Evolutionary conservation across 2,797 vertebrate genomes (phyloP), one percentile per base, ranked within the genome.

Genomic region (Anguilla marmorata): DNA sequence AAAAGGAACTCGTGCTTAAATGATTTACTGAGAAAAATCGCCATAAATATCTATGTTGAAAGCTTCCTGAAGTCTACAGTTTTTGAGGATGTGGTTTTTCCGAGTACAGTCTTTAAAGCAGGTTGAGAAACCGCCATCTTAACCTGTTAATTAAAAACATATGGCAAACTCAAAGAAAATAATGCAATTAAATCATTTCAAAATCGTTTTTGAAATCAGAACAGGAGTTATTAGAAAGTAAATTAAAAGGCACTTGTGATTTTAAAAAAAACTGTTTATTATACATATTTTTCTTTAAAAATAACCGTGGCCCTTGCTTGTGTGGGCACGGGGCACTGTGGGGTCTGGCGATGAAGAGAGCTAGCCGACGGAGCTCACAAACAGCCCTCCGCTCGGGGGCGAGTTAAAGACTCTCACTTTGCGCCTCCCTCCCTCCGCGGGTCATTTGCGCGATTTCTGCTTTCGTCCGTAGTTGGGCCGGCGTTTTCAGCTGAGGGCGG

Each of bases 361-460:
- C 76, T 6, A 41, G 30, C 72, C 3, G 41, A 50, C 2, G 41
- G 79, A n/a, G 79, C 41, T 82, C 9, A 14, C 33, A 45, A 41
- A 45, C 33, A 0, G 2, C n/a, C 3, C 27, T 30, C 11, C 19
- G 50, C 48, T 52, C 82, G 11, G 19, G n/a, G 48, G 82, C n/a
- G 2, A 27, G 82, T 16, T 84, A 84, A 48, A 84, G 8, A 2
- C 45, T 27, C 21, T 48, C 19, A 48, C 76, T 48, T 80, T 48
- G 37, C 48, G 76, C 37, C 76, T 41, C 16, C 3, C 14, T 30
- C 21, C 45, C 27, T 84, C 48, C 52, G 6, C 83, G 0, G 2
- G 19, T 41, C 30, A 41, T 85, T 66, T 85, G 6, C 85, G 24
- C 12, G 63, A 66, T 66, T 86, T 69, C 58, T 37, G 85, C 85